phyloP scores from a whole-genome alignment of 2,888 invertebrate species.

The Parelbella ahira region DNA sequence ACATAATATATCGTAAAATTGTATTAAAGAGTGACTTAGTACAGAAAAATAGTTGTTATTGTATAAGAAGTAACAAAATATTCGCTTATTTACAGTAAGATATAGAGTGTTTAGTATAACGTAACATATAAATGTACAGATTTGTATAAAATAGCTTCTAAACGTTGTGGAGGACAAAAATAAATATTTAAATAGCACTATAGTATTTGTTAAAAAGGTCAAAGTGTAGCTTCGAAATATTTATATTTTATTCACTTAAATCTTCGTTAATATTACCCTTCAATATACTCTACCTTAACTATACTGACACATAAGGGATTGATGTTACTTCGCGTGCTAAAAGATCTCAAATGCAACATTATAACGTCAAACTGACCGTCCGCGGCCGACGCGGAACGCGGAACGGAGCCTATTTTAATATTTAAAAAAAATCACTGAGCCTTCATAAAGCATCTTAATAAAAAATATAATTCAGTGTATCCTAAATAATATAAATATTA shows the following conservation, averaged over 20 bases:
- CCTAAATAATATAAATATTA: slow-evolving; percentile 75
- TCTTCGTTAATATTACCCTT: slow-evolving; percentile 18
- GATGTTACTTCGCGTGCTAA: slow-evolving; percentile 21
- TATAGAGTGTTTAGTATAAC: slow-evolving; percentile 11
- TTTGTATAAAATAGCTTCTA: slow-evolving; percentile 23
- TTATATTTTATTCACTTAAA: no score
- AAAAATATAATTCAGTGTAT: slow-evolving; percentile 64
- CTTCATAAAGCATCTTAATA: slow-evolving; percentile 66
- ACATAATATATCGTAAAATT: slow-evolving; percentile 2
- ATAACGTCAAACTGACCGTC: slow-evolving; percentile 27
- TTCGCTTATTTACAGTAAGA: slow-evolving; percentile 15
- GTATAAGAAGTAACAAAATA: slow-evolving; percentile 23
- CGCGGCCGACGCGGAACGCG: slow-evolving; percentile 20
- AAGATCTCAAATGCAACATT: slow-evolving; percentile 30
- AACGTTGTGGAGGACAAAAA: slow-evolving; percentile 22
- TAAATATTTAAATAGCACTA: slow-evolving; percentile 3
- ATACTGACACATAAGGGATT: slow-evolving; percentile 34
- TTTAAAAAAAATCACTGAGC: slow-evolving; percentile 67
- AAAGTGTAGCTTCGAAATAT: slow-evolving; percentile 22
- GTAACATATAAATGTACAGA: slow-evolving; percentile 17
- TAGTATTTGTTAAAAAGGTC: slow-evolving; percentile 26
- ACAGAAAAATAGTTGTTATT: slow-evolving; percentile 18
- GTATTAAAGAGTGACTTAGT: slow-evolving; percentile 17
- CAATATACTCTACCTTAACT: slow-evolving; percentile 26
- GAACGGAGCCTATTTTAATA: slow-evolving; percentile 31